Conservation (phyloP, 1,140 invertebrate genomes). For the Pseudomyrmex sp. region DNA sequence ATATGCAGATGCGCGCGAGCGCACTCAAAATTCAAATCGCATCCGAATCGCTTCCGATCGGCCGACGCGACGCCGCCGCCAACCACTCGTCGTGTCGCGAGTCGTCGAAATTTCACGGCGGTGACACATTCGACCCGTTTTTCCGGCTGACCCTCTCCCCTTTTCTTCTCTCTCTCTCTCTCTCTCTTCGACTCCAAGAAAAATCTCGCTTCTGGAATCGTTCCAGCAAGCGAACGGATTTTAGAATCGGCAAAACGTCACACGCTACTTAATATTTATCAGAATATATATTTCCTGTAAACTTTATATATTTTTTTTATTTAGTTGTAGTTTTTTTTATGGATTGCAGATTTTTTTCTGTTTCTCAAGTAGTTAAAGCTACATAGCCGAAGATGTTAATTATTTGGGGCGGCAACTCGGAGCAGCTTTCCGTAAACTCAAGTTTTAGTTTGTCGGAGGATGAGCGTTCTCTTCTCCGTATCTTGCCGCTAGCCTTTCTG, state of each 20-base stretch:
- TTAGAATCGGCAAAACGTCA: background rate
- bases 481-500: conserved; percentile 16
- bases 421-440: conserved; percentile 3
- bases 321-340: too few relatives aligned
- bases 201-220: conserved; percentile 26
- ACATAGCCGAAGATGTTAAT: background rate
- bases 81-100: conserved; percentile 33
- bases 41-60: conserved; percentile 67
- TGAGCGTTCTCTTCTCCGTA: background rate
- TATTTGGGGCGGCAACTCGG: conserved; percentile 18
- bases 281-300: background rate
- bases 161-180: too few relatives aligned
- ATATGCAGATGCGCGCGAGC: conserved; percentile 65
- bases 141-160: conserved; percentile 11
- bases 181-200: conserved; percentile 2
- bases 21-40: conserved; percentile 72
- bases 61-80: background rate
- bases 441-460: conserved; percentile 27
- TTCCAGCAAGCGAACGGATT: background rate
- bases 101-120: conserved; percentile 55
- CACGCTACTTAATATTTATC: background rate
- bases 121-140: conserved; percentile 11
- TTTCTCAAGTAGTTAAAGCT: background rate
- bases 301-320: too few relatives aligned
- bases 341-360: background rate